Evolutionary conservation across 2,888 invertebrate genomes (phyloP).

Genomic region (Agrotis exclamationis): DNA sequence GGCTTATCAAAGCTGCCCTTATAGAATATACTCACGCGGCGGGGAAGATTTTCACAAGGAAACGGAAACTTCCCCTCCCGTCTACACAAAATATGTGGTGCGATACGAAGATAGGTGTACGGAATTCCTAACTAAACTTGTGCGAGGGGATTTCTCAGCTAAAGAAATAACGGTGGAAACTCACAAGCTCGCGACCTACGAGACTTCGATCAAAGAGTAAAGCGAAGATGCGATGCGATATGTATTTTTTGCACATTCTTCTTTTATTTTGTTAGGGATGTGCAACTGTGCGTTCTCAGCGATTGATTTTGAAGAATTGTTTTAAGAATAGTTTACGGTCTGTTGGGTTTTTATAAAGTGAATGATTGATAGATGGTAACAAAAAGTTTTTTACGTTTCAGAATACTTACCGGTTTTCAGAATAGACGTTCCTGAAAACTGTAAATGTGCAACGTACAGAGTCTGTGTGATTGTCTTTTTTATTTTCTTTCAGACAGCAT

Average conservation of each 20-base stretch:
- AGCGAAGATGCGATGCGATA: slow-evolving; percentile 60
- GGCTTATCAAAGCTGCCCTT: slow-evolving; percentile 60
- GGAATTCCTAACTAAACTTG: slow-evolving; percentile 86
- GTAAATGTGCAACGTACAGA: too few species aligned
- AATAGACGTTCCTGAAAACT: too few species aligned
- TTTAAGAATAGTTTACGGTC: slow-evolving; percentile 2
- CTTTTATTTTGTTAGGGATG: slow-evolving; percentile 51
- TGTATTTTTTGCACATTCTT: slow-evolving; percentile 56
- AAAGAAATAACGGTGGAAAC: slow-evolving; percentile 83
- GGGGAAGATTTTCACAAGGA: slow-evolving; percentile 76
- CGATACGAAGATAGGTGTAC: slow-evolving; percentile 83
- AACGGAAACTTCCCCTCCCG: slow-evolving; percentile 77
- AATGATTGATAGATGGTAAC: background rate
- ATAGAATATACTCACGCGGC: slow-evolving; percentile 57
- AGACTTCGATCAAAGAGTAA: slow-evolving; percentile 69
- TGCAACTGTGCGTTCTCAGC: slow-evolving; percentile 47
- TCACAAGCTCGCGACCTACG: slow-evolving; percentile 71
- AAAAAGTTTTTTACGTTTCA: background rate
- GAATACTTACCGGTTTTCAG: background rate
- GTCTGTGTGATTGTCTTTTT: too few species aligned
- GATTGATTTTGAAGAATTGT: slow-evolving; percentile 34
- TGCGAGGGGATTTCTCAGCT: slow-evolving; percentile 80
- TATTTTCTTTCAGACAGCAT: too few species aligned
- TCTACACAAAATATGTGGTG: slow-evolving; percentile 83
- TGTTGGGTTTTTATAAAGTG: background rate